Base-by-base conservation (phyloP, 2,113 vertebrate species). In the Nycticebus coucang region DNA sequence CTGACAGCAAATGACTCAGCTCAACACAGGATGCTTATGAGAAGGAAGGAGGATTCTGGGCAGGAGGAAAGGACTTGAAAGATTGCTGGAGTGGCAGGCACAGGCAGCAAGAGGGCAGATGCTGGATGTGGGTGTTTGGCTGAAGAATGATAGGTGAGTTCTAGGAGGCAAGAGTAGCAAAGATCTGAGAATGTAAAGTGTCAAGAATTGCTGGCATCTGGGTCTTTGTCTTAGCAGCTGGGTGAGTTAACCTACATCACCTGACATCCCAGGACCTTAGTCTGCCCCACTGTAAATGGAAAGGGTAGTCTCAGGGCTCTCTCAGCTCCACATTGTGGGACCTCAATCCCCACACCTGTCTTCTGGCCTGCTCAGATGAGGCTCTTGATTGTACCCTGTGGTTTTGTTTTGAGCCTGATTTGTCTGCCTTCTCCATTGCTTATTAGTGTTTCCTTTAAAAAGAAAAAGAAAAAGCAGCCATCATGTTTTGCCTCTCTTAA, bases 361-460 rank as follows among this genome's bases (percentile, higher is more conserved):
- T 55, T 17, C 24, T 28, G 57, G 77, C 45, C 19, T 55, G 86
- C 75, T 59, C 17, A 15, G 15, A 19, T 37, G 5, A 37, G 26
- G 69, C 17, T 41, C 45, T 83, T 28, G 2, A 35, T 41, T 50
- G 26, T 59, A 64, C 30, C 30, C 9, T 0, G 2, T 33, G 18
- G 21, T 45, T 74, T 68, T 71, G 5, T 35, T 45, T 90, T 21
- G 14, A 62, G n/a, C 50, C 7, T 4, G 30, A 91, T 68, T 18
- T 26, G 8, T n/a, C 35, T 71, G 68, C 33, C 72, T 30, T 79
- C 57, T 84, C 62, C n/a, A 21, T 30, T 30, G n/a, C 66, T 72
- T 87, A 33, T 50, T 12, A 71, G 41, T 30, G n/a, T 72, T 94
- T 92, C n/a, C 69, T 64, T 89, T 60, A 62, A 45, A 93, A 83